Evolutionary conservation across 1,140 invertebrate genomes (phyloP).

Genomic region (Vanessa tameamea): DNA sequence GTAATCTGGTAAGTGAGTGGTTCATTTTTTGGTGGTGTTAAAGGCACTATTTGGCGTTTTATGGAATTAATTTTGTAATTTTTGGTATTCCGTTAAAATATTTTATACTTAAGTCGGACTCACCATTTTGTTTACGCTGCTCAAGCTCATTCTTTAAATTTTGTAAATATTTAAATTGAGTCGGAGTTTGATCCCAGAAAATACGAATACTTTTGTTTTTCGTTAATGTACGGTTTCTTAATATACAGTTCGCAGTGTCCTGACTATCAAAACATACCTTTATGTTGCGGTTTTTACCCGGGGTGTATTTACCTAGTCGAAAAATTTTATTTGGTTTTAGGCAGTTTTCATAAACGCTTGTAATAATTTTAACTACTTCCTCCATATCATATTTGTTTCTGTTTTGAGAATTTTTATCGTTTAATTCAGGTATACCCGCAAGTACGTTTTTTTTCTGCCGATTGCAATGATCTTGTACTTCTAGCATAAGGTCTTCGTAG

Average conservation of each 20-base stretch:
- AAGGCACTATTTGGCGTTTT: constrained; percentile 24
- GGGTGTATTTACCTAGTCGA: constrained; percentile 26
- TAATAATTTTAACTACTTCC: constrained; percentile 23
- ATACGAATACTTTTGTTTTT: constrained; percentile 29
- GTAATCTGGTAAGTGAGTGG: constrained; percentile 9
- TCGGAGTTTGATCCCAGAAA: constrained; percentile 30
- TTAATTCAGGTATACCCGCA: constrained; percentile 26
- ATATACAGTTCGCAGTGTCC: constrained; percentile 9
- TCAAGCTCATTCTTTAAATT: constrained; percentile 34
- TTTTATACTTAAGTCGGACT: constrained; percentile 38
- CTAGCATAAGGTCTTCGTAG: constrained; percentile 21
- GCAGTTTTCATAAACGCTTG: constrained; percentile 11
- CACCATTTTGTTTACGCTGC: constrained; percentile 32
- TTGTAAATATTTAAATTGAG: constrained; percentile 35
- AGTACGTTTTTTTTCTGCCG: background rate
- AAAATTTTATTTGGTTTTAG: constrained; percentile 23
- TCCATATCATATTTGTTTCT: constrained; percentile 22
- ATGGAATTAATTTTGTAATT: constrained; percentile 25
- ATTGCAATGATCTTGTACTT: constrained; percentile 30
- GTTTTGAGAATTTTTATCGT: constrained; percentile 15
- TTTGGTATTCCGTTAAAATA: constrained; percentile 37
- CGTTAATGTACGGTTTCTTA: constrained; percentile 15
- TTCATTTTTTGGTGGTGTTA: background rate
- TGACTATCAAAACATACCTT: constrained; percentile 27
- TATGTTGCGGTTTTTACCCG: constrained; percentile 22